Percentiles rank a stretch among this genome's conserved stretches.
phyloP scores from a whole-genome alignment of 2,888 invertebrate species.

The Chydorus sphaericus region DNA sequence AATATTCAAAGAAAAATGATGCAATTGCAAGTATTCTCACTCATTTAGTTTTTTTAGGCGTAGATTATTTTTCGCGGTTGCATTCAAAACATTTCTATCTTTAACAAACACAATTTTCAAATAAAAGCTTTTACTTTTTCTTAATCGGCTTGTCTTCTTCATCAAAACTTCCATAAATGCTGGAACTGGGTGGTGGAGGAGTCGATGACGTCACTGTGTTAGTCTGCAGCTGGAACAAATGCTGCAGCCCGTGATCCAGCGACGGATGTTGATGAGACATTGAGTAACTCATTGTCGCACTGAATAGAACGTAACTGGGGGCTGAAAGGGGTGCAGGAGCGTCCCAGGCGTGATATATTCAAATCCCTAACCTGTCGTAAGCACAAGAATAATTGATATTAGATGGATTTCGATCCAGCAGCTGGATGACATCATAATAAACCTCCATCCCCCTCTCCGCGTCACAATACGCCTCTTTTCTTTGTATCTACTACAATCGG shows the following conservation, averaged over 20 bases:
- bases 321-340: not conserved
- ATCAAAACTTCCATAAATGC: not conserved
- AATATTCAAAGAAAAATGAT: no score
- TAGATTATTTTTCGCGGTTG: not conserved
- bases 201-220: slow-evolving; percentile 8
- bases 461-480: no score
- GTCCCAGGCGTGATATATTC: not conserved
- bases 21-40: no score
- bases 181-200: not conserved
- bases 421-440: not conserved
- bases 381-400: not conserved
- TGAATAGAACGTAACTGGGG: not conserved
- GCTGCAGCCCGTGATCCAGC: not conserved
- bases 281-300: not conserved
- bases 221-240: not conserved
- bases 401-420: not conserved
- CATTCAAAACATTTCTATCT: not conserved
- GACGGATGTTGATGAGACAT: not conserved
- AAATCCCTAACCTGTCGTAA: not conserved
- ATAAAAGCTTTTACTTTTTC: not conserved
- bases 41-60: not conserved
- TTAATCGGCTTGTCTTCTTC: not conserved
- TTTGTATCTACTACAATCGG: no score
- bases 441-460: no score
- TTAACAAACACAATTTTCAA: not conserved